These are phyloP conservation scores for Pagetopsis macropterus DNA, from an alignment of 2,797 vertebrate genomes.

Conservation along the genomic window DNA sequence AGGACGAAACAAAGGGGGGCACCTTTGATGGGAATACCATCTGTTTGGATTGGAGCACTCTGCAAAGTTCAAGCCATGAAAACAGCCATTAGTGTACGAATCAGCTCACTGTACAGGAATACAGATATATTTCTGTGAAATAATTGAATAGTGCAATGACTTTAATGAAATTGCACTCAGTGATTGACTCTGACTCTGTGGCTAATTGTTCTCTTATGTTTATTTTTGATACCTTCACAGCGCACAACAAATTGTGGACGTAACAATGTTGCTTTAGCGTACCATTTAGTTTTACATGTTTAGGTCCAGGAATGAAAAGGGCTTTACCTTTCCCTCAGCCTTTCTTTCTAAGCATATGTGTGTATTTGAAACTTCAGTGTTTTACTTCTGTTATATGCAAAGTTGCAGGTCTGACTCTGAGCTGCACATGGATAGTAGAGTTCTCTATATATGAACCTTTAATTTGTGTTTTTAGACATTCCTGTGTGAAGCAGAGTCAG, in stretches of 20 bases:
- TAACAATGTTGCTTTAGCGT: slow-evolving; percentile 53
- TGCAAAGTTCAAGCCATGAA: slow-evolving; percentile 6
- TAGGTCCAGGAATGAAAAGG: slow-evolving; percentile 21
- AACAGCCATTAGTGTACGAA: slow-evolving; percentile 6
- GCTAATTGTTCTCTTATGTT: too few species aligned
- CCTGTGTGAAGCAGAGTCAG: not conserved
- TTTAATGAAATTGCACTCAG: slow-evolving; percentile 2
- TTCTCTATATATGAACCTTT: slow-evolving; percentile 14
- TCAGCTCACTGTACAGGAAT: not conserved
- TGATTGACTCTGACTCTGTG: not conserved
- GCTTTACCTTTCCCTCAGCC: not conserved
- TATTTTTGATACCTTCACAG: too few species aligned
- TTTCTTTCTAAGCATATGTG: slow-evolving; percentile 1
- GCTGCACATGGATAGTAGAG: slow-evolving; percentile 12
- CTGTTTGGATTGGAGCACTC: not conserved
- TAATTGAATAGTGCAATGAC: not conserved
- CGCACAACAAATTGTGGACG: too few species aligned
- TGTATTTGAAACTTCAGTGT: slow-evolving; percentile 13
- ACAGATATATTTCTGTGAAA: not conserved
- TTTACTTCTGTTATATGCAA: slow-evolving; percentile 14
- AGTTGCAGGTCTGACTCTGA: slow-evolving; percentile 36
- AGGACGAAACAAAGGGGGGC: slow-evolving; percentile 31
- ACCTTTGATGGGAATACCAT: slow-evolving; percentile 18
- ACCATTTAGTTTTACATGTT: slow-evolving; percentile 23
- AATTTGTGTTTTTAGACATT: slow-evolving; percentile 1